Base-by-base conservation (phyloP, 1,140 invertebrate genomes). In the Listronotus bonariensis region DNA sequence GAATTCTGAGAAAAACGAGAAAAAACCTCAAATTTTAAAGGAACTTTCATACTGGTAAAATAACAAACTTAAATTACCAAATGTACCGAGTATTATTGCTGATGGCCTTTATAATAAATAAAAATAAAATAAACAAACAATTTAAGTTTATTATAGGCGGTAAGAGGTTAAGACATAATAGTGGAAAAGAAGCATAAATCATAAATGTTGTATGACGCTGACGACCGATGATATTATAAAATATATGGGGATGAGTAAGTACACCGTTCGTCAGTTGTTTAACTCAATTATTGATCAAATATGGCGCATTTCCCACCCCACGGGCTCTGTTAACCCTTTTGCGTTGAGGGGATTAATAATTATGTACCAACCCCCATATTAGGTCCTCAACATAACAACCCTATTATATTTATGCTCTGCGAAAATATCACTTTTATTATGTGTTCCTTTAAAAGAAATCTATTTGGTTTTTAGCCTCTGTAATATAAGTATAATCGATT, bases 231-330 rank as follows among this genome's bases (percentile, higher is more conserved):
- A 49, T 56, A 56, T 62, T 51, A 60, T 62, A 64, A 56, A 55
- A 64, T 64, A 32, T 64, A 58, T 63, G 68, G 72, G 74, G 71
- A 72, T 70, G 72, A 71, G 67, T 70, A 69, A 75, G 72, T 71
- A 75, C 69, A 73, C 74, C 74, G 71, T 76, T 75, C 74, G 70
- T 70, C 76, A 78, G 76, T 77, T 77, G 75, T 77, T 77, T 75
- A 78, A 77, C 77, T 77, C 74, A 77, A 78, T 78, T 78, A 78
- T 78, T 77, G 77, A 78, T 78, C 77, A 78, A 78, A 78, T 77
- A 78, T 78, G 77, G 77, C 76, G 74, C 68, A 69, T 69, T 75
- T 77, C 77, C 75, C 75, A 75, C 70, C 73, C 76, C 68, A 72
- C 68, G 57, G 74, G 65, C 72, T 75, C 69, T 52, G 65, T 76